phyloP scores from a whole-genome alignment of 2,113 vertebrate genomes.

The Hemiprocne comata region DNA sequence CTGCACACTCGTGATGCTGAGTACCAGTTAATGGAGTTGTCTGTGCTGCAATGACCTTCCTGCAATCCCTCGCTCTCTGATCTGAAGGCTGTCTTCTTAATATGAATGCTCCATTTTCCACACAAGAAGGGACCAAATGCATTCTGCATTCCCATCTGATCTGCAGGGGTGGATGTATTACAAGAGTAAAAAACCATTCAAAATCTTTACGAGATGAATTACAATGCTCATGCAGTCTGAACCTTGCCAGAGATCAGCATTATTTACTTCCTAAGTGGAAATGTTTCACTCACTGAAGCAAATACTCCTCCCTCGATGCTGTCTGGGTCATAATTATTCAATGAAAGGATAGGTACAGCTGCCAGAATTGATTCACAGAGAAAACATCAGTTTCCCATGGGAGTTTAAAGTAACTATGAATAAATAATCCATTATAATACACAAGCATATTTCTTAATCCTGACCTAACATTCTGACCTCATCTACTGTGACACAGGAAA shows the following conservation, averaged over 20 bases:
- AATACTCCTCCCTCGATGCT: not conserved
- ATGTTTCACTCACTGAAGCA: slow-evolving; percentile 22
- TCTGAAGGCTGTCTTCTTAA: not conserved
- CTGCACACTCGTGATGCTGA: not conserved
- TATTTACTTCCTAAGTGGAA: slow-evolving; percentile 18
- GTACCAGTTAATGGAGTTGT: not conserved
- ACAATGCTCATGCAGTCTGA: not conserved
- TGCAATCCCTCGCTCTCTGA: not conserved
- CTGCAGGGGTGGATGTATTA: not conserved
- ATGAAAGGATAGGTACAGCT: not conserved
- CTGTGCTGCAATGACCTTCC: not conserved
- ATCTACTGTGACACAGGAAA: not conserved
- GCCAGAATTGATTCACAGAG: slow-evolving; percentile 5
- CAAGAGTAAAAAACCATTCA: not conserved
- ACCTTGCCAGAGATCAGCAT: not conserved
- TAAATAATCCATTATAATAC: not conserved
- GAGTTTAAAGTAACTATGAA: not conserved
- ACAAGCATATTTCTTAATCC: not conserved
- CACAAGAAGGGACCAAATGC: not conserved
- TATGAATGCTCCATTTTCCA: not conserved
- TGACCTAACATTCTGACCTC: not conserved
- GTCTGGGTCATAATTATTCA: not conserved
- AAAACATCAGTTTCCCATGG: not conserved
- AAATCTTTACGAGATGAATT: not conserved
- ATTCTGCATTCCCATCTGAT: not conserved